Conservation (phyloP, 2,888 invertebrate genomes). For the Clunio marinus region DNA sequence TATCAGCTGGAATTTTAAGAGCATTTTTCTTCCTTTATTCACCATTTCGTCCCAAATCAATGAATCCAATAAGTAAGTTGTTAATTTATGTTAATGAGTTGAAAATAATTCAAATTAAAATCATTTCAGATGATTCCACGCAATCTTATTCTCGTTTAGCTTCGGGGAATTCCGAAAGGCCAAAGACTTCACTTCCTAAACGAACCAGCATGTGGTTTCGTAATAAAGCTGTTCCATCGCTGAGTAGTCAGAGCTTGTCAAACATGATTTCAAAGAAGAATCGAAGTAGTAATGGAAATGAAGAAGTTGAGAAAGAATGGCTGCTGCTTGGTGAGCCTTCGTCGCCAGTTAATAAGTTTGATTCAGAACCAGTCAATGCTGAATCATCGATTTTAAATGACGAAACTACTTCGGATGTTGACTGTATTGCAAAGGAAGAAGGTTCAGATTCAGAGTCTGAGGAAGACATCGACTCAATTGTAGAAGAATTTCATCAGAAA, state of each 20-base stretch:
- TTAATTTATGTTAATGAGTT: too few relatives aligned
- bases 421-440: slow-evolving; percentile 38
- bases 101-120: background rate
- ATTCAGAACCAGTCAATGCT: slow-evolving; percentile 44
- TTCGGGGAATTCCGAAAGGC: slow-evolving; percentile 41
- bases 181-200: slow-evolving; percentile 20
- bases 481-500: slow-evolving; percentile 70
- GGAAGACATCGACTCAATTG: slow-evolving; percentile 70
- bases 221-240: slow-evolving; percentile 36
- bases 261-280: slow-evolving; percentile 44
- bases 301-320: slow-evolving; percentile 50
- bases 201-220: slow-evolving; percentile 37
- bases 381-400: slow-evolving; percentile 50
- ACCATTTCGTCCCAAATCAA: slow-evolving; percentile 50
- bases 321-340: slow-evolving; percentile 50
- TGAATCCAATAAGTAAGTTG: slow-evolving; percentile 48
- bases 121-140: slow-evolving; percentile 48
- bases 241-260: slow-evolving; percentile 17
- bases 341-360: slow-evolving; percentile 44
- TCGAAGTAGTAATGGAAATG: slow-evolving; percentile 46
- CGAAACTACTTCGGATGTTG: slow-evolving; percentile 42
- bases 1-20: slow-evolving; percentile 47
- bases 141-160: slow-evolving; percentile 49
- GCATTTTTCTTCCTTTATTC: slow-evolving; percentile 50
- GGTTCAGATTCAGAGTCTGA: slow-evolving; percentile 44